Conservation (phyloP, 2,797 vertebrate species). For the Sebastes matsubarae region DNA sequence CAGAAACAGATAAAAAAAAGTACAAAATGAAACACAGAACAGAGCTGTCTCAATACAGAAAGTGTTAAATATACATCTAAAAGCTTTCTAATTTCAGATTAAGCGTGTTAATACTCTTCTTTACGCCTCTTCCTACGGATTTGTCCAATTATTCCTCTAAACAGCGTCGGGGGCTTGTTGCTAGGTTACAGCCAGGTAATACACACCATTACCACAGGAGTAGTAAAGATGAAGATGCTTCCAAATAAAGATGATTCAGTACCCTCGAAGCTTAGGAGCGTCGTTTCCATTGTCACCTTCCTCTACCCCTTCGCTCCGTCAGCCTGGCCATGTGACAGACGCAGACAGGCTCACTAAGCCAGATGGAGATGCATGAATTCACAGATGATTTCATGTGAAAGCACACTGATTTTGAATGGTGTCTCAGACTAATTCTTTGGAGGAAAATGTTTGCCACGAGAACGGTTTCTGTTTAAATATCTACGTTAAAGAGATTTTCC, state of each 20-base stretch:
- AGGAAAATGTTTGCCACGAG: constrained; percentile 1
- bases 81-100: constrained; percentile 49
- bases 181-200: constrained; percentile 70
- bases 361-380: constrained; percentile 70
- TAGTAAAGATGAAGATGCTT: constrained; percentile 55
- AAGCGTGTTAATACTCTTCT: constrained; percentile 29
- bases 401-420: constrained; percentile 47
- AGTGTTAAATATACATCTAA: constrained; percentile 7
- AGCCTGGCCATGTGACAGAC: constrained; percentile 45
- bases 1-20: neutral
- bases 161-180: constrained; percentile 54
- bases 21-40: neutral
- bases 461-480: constrained; percentile 25
- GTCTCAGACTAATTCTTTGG: constrained; percentile 23
- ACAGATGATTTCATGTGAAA: constrained; percentile 54
- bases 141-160: constrained; percentile 59
- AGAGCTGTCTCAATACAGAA: neutral
- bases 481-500: constrained; percentile 13
- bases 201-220: constrained; percentile 13
- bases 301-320: constrained; percentile 4
- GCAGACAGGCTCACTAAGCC: constrained; percentile 46
- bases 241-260: constrained; percentile 59
- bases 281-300: constrained; percentile 35
- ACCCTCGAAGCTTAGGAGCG: constrained; percentile 27
- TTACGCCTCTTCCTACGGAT: constrained; percentile 35